Evolutionary conservation across 2,888 invertebrate species (phyloP), one percentile per base, ranked within the genome.

Genomic region (Acanthopleura granulata): DNA sequence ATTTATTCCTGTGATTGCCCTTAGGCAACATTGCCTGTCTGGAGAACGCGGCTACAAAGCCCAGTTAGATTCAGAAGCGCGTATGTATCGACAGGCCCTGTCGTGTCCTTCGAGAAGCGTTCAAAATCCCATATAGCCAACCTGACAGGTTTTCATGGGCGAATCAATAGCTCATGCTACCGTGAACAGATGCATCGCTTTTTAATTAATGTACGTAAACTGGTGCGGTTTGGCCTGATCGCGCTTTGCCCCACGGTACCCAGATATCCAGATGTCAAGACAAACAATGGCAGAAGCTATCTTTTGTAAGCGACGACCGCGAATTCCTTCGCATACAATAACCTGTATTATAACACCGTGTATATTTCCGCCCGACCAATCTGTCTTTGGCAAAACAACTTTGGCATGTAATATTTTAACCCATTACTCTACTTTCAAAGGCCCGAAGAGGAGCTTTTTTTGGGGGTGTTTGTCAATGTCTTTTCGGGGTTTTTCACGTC

Each of bases 181-280:
- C 29, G 66, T 66, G 66, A 66, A 66, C 66, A 66, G 66, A 66
- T 66, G 66, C 66, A 66, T 66, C 27, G 66, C 66, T 66, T 66
- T 66, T 66, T 66, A 66, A 66, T 66, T 66, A 66, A 66, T 66
- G 29, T 9, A 66, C 25, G 29, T 66, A 66, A 66, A 66, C 22
- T 27, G n/a, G 18, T 57, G 57, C 18, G 57, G n/a, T 12, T 6
- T 57, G 3, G 57, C 57, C 57, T 12, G 3, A 57, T 40, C 40
- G 40, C 40, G 40, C 40, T 40, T 40, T 40, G 40, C 40, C 40
- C 40, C 40, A 40, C 40, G 9, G 40, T 22, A 57, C 57, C 6
- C 3, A 57, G 57, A n/a, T 57, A 22, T 57, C 57, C 57, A 57
- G 12, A 57, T 57, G 57, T 57, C 3, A 57, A 57, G 22, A 57